Base-by-base conservation (phyloP, 2,797 vertebrate genomes). In the Platalea minor region DNA sequence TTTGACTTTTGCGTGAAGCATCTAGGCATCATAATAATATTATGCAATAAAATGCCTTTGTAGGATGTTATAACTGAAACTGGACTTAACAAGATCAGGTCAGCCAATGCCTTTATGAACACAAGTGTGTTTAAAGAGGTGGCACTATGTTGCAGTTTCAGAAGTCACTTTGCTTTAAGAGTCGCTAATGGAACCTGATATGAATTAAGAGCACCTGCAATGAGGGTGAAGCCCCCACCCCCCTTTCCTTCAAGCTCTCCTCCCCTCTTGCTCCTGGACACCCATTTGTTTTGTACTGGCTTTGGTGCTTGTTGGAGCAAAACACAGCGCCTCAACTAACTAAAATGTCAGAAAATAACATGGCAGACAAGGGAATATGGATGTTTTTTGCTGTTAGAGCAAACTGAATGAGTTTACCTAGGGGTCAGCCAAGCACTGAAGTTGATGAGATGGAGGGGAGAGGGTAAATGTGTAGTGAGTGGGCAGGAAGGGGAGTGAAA, bases 21-120 rank as follows among this genome's bases (percentile, higher is more conserved):
- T 93, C 83, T 84, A 91, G 68, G 69, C 81, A 86, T 95, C 48
- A 43, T 73, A 35, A 89, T 78, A 74, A 86, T 73, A 78, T 85
- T 91, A 81, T 8, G 37, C 59, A 93, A 92, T 39, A 63, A 89
- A 81, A 91, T 78, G 67, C 33, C 41, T 91, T 60, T 75, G 65
- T 59, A 60, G 39, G 28, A 57, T 81, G 96, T 94, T 68, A 78
- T 73, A 65, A 75, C 29, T 77, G 59, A 83, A 89, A 77, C 39
- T 59, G 63, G 56, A 45, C 15, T 81, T 94, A 82, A 79, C 13
- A 70, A 91, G 53, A 75, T 88, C 51, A 41, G 41, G 94, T 85
- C 54, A 79, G 26, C 35, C 48, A 60, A n/a, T 20, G 31, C 25
- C 31, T 48, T 60, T 86, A 45, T 11, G 31, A 86, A 23, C 28